Conservation (phyloP, 2,888 invertebrate genomes). For the Syrista parreyssii region DNA sequence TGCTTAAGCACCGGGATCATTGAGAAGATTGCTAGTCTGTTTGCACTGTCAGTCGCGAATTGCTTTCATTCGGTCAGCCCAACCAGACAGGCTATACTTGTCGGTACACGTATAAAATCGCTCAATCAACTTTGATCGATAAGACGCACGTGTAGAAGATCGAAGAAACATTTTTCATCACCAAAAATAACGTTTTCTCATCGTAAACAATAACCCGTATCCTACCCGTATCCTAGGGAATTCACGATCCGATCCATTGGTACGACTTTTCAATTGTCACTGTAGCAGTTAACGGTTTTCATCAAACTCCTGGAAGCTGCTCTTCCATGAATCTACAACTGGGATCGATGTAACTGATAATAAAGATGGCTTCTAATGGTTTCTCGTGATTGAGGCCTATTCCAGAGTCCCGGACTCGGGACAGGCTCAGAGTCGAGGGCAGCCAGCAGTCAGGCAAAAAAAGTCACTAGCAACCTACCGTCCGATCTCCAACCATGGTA, state of each 20-base stretch:
- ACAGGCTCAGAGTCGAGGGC: conserved; percentile 3
- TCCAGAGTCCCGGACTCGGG: conserved; percentile 11
- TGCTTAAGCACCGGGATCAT: conserved; percentile 60
- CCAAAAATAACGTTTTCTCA: too few relatives aligned
- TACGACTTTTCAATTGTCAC: neutral
- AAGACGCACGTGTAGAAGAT: neutral
- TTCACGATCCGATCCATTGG: neutral
- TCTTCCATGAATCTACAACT: neutral
- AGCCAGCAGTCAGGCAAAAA: neutral
- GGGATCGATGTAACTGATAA: conserved; percentile 21
- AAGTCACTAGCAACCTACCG: neutral
- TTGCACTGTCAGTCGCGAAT: conserved; percentile 63
- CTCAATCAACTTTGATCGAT: conserved; percentile 49
- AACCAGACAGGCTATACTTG: conserved; percentile 62
- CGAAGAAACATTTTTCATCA: neutral
- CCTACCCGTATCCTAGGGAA: neutral
- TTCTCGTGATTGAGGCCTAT: conserved; percentile 24
- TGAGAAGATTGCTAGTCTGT: conserved; percentile 65
- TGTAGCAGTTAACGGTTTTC: neutral
- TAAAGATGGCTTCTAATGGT: conserved; percentile 30
- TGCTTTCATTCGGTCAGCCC: conserved; percentile 60
- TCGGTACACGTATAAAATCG: conserved; percentile 50
- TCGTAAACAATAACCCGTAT: neutral
- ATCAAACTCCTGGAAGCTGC: neutral
- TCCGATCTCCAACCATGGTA: neutral